Percentiles rank a stretch among this genome's conserved stretches.
phyloP scores from a whole-genome alignment of 2,888 invertebrate genomes.

The Rhagium mordax region DNA sequence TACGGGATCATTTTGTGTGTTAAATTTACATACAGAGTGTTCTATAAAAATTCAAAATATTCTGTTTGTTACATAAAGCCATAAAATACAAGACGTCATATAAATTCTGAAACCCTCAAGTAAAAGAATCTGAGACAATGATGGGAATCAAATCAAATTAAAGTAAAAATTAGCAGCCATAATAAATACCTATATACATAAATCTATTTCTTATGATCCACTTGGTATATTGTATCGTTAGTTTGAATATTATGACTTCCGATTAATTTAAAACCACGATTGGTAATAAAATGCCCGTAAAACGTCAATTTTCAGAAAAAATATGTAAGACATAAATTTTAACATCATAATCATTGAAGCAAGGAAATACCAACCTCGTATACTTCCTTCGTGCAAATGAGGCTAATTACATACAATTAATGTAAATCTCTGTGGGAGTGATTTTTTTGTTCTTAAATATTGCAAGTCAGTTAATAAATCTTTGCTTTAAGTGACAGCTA shows the following conservation, averaged over 20 bases:
- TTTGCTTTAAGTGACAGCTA: background rate
- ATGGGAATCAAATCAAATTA: no score
- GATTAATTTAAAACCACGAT: background rate
- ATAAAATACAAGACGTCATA: no score
- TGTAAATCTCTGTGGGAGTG: background rate
- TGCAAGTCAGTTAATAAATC: background rate
- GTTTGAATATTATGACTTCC: no score
- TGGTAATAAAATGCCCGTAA: background rate
- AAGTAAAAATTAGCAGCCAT: no score
- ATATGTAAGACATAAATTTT: background rate
- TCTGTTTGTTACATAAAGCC: no score
- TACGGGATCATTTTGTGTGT: background rate
- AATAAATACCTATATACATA: no score
- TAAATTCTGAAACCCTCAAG: no score
- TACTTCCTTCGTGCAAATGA: background rate
- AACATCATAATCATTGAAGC: background rate
- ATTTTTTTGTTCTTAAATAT: background rate
- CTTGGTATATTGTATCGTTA: no score
- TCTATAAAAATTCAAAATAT: background rate
- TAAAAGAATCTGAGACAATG: no score
- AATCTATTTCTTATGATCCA: no score
- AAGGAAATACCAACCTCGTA: background rate
- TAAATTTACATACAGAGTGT: background rate
- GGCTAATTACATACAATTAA: background rate
- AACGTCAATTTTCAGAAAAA: background rate